Conservation (phyloP, 2,113 vertebrate species). For the Hippocampus barbouri region DNA sequence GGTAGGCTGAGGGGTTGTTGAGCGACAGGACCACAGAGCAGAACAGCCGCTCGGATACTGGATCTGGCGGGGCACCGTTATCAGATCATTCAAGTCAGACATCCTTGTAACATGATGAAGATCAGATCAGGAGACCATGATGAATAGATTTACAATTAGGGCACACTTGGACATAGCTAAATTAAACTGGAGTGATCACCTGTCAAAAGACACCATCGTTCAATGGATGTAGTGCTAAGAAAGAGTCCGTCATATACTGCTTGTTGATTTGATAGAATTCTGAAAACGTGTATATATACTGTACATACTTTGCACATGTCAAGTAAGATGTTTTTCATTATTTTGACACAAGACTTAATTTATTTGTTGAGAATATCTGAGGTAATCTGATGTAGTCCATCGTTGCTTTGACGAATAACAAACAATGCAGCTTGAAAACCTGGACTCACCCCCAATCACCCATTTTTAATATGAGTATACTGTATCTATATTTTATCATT, state of each 20-base stretch:
- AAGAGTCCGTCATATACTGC: no score
- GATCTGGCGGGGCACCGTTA: conserved; percentile 14
- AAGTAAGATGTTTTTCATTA: background rate
- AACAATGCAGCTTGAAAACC: background rate
- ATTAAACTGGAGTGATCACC: conserved; percentile 24
- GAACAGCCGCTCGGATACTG: conserved; percentile 21
- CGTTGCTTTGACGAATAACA: background rate
- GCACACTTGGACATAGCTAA: background rate
- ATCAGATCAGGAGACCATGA: background rate
- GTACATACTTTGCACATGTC: background rate
- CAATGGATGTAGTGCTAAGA: conserved; percentile 1
- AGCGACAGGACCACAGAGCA: conserved; percentile 17
- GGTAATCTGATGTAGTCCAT: background rate
- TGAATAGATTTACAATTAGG: background rate
- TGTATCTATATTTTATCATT: no score
- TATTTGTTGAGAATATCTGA: background rate
- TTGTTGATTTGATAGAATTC: background rate
- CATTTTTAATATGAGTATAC: no score
- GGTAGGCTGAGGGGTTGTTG: conserved; percentile 1
- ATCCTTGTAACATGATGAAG: conserved; percentile 12
- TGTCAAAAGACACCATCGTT: background rate
- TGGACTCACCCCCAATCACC: no score
- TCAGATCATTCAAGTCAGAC: conserved; percentile 22
- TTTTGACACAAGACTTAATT: background rate
- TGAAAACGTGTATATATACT: no score